Evolutionary conservation across 2,113 vertebrate species (phyloP).

Genomic region (Pangasianodon gigas): DNA sequence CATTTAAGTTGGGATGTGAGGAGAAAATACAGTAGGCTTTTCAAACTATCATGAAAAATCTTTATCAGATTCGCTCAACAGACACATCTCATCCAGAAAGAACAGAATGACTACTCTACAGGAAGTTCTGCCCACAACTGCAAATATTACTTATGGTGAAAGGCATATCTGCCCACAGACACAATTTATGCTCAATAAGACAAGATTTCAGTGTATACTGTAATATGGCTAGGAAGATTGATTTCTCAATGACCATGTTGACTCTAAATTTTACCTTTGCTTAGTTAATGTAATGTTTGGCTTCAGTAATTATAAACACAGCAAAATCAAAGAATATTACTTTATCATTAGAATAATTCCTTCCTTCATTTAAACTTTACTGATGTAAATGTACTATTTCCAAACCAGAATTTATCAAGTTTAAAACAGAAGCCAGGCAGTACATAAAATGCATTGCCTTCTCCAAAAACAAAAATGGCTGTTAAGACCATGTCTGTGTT

Average conservation of each 20-base stretch:
- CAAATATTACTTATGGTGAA: slow-evolving; percentile 1
- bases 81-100: not conserved
- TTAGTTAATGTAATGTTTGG: not conserved
- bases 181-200: not conserved
- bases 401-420: not conserved
- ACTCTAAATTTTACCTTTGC: not conserved
- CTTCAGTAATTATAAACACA: not conserved
- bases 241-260: not conserved
- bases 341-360: not conserved
- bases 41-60: not conserved
- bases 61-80: not conserved
- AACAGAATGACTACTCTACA: not conserved
- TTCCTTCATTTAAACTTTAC: not conserved
- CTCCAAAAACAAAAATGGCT: not conserved
- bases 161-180: not conserved
- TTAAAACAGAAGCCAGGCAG: not conserved
- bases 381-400: not conserved
- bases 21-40: not conserved
- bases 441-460: not conserved
- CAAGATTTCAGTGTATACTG: not conserved
- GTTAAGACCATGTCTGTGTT: too few species aligned
- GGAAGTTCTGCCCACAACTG: not conserved
- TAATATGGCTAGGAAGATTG: not conserved
- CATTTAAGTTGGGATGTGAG: not conserved
- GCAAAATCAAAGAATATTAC: not conserved